Base-by-base conservation (phyloP, 2,888 invertebrate genomes). In the Ethmia dodecea region DNA sequence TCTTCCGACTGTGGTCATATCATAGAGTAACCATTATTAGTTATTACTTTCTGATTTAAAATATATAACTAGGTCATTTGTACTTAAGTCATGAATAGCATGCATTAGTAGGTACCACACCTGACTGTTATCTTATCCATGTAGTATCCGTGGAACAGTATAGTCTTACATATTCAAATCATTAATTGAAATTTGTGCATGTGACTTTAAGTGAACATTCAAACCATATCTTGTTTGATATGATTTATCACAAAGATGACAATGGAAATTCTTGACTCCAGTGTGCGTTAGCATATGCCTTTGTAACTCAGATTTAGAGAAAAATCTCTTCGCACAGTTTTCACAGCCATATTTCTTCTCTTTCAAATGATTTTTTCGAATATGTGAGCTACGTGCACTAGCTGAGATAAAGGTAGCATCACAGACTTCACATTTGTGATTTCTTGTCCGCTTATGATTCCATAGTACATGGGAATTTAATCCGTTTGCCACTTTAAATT, bases 301-400 rank as follows among this genome's bases (percentile, higher is more conserved):
- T 36, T 81, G 76, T 29, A 86, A 47, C 39, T 84, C 84, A 0
- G 81, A 84, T 49, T 81, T 81, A 0, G 84, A 81, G 43, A 84
- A 86, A 45, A 86, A 87, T 14, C 78, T 58, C 40, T 86, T 86
- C 0, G 68, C 74, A 24, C 87, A 87, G 40, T 61, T 80, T 14
- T 83, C 83, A 47, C 87, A 87, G 0, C 67, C 57, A 59, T 84
- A 79, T 42, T 86, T 87, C 44, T 79, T 86, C 35, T 87, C 87
- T 49, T 83, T 84, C 24, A 83, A 60, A 52, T 86, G 86, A 49
- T 79, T 74, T 47, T 86, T 84, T 3, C 86, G 55, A 38, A 86
- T 72, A 43, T 87, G 87, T 2, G 81, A 71, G 40, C 83, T 83
- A 13, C 71, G 63, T 0, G 86, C 72, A 50, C 86, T 84, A 0